These are phyloP conservation scores for Litocranius walleri DNA, from an alignment of 2,113 vertebrate genomes.

Conservation along the genomic window DNA sequence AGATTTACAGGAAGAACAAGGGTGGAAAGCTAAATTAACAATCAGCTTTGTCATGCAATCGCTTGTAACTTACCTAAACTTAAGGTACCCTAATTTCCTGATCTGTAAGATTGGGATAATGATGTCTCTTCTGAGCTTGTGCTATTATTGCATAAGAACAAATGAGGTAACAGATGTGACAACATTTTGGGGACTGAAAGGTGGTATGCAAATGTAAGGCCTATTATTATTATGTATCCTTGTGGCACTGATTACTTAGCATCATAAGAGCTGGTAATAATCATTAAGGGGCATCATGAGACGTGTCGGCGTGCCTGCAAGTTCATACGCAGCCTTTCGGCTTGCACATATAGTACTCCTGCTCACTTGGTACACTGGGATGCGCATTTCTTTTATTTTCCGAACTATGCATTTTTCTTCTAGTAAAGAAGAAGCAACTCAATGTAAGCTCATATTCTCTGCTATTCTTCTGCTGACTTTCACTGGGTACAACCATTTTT, in stretches of 20 bases:
- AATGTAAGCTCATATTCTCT: neutral
- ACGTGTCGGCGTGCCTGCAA: neutral
- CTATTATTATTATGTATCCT: conserved; percentile 21
- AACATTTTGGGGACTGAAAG: conserved; percentile 17
- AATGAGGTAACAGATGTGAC: conserved; percentile 14
- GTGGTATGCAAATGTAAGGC: conserved; percentile 5
- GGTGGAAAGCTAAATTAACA: neutral
- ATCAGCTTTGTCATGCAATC: neutral
- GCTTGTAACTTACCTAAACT: neutral
- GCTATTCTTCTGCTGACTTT: neutral
- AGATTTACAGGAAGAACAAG: neutral
- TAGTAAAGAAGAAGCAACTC: neutral
- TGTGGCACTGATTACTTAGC: conserved; percentile 15
- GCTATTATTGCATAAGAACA: neutral
- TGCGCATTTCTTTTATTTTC: neutral
- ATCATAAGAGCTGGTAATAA: conserved; percentile 41
- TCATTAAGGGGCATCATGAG: conserved; percentile 39
- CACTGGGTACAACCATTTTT: neutral
- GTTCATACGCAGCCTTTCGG: neutral
- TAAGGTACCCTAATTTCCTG: neutral
- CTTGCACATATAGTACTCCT: neutral
- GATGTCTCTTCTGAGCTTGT: neutral
- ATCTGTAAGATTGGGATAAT: neutral
- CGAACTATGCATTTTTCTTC: neutral
- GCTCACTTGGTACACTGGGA: neutral